Conservation (phyloP, 1,140 invertebrate species). For the Nephotettix cincticeps region DNA sequence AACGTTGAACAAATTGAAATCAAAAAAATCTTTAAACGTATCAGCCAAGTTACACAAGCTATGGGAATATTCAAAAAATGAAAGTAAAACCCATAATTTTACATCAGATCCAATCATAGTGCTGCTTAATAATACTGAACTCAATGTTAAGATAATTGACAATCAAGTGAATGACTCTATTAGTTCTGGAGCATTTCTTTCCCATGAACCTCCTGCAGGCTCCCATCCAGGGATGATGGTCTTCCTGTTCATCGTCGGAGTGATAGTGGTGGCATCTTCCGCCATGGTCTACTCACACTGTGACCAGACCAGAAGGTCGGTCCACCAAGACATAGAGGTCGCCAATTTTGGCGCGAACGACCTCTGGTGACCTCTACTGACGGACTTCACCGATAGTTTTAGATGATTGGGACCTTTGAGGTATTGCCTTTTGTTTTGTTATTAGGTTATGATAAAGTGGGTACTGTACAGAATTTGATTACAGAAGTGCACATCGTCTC, state of each 20-base stretch:
- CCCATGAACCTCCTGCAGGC: neutral
- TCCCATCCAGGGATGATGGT: slow-evolving; percentile 24
- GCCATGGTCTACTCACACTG: slow-evolving; percentile 16
- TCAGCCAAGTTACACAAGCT: neutral
- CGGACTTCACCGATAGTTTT: neutral
- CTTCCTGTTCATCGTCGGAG: neutral
- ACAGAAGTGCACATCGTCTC: too few species aligned
- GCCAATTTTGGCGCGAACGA: neutral
- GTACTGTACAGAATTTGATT: too few species aligned
- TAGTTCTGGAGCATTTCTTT: neutral
- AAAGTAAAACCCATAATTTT: neutral
- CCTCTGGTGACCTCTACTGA: slow-evolving; percentile 12
- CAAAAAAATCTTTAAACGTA: neutral
- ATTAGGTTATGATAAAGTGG: too few species aligned
- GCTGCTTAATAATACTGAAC: neutral
- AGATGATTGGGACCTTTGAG: neutral
- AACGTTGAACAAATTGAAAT: too few species aligned
- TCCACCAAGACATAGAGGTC: slow-evolving; percentile 28
- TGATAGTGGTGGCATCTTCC: slow-evolving; percentile 1
- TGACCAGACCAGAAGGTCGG: neutral
- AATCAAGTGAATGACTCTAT: neutral
- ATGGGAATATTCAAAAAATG: neutral
- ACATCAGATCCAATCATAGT: neutral
- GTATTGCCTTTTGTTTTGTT: too few species aligned
- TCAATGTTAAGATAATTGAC: neutral